Base-by-base conservation (phyloP, 2,113 vertebrate genomes). In the Hystrix cristata region DNA sequence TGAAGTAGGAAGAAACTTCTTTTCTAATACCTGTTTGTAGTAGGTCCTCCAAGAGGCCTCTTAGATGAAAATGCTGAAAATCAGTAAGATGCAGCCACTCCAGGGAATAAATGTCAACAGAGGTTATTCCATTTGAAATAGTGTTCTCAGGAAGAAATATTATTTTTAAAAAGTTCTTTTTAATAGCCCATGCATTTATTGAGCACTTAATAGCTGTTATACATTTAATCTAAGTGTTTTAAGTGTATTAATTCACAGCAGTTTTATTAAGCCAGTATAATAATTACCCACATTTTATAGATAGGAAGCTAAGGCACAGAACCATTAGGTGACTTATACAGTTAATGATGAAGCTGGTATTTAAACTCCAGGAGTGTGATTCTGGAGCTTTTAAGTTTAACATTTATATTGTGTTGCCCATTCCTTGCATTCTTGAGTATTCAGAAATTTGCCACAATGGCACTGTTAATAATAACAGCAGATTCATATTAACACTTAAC, bases 91-190 rank as follows among this genome's bases (percentile, higher is more conserved):
- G 25, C 21, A 64, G 80, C 38, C 38, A 9, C 51, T 64, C 55
- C 34, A 81, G 29, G 82, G 57, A 95, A 55, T 57, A 80, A 55
- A 19, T 74, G 19, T 84, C 78, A 19, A 57, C 60, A 64, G 43
- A 72, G 29, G 46, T 95, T 91, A 81, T 29, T 72, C 13, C 60
- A 14, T 78, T 79, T 95, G 71, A 80, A 91, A 69, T 38, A 71
- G 8, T 60, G 53, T 82, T 94, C 18, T 64, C 46, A 91, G 31
- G n/a, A 78, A 79, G 53, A 81, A 82, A 88, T 62, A 23, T 60
- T 91, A 51, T 80, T 82, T 95, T 74, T 16, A 43, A 91, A 71
- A 67, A 86, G 65, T 64, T 79, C 27, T 93, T 67, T 60, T 82
- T 65, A 92, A n/a, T 87, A 74, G 23, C 27, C 67, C 43, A 60